Percentiles rank a stretch among this genome's conserved stretches.
These are phyloP conservation scores for Pomacea canaliculata DNA, from an alignment of 2,888 invertebrate species.

Conservation along the genomic window DNA sequence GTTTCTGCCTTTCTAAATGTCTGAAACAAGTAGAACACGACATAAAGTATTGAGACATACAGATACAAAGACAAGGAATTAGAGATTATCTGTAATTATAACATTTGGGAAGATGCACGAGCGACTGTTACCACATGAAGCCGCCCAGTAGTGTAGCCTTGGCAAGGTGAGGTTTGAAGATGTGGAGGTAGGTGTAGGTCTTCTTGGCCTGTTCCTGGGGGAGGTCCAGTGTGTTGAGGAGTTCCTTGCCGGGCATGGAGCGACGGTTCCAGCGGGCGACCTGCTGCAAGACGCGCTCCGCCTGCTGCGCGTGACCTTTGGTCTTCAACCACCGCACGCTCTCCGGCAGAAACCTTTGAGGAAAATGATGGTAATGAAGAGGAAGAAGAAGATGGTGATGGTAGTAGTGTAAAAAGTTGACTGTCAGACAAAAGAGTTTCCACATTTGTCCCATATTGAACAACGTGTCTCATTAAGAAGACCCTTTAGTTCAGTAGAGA, in stretches of 20 bases:
- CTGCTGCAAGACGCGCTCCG: constrained; percentile 29
- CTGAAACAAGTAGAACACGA: too few relatives aligned
- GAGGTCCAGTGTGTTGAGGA: constrained; percentile 5
- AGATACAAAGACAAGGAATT: too few relatives aligned
- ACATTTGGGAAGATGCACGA: too few relatives aligned
- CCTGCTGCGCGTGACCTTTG: constrained; percentile 33
- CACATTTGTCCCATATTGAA: too few relatives aligned
- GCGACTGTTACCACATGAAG: constrained; percentile 9
- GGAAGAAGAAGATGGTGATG: neutral
- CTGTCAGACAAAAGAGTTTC: too few relatives aligned
- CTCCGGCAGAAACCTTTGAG: constrained; percentile 33
- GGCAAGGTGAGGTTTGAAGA: neutral
- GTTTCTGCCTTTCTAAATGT: too few relatives aligned
- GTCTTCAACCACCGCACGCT: constrained; percentile 42
- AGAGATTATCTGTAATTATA: too few relatives aligned
- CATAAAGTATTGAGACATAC: too few relatives aligned
- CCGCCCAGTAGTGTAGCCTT: neutral
- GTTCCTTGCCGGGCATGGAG: constrained; percentile 16
- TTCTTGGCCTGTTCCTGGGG: neutral
- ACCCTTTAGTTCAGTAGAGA: too few relatives aligned
- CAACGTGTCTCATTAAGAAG: too few relatives aligned
- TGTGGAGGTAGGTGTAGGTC: constrained; percentile 17
- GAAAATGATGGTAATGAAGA: neutral
- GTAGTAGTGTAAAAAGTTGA: too few relatives aligned
- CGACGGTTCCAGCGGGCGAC: constrained; percentile 37